phyloP scores from a whole-genome alignment of 2,113 vertebrate genomes.

The Tachysurus fulvidraco region DNA sequence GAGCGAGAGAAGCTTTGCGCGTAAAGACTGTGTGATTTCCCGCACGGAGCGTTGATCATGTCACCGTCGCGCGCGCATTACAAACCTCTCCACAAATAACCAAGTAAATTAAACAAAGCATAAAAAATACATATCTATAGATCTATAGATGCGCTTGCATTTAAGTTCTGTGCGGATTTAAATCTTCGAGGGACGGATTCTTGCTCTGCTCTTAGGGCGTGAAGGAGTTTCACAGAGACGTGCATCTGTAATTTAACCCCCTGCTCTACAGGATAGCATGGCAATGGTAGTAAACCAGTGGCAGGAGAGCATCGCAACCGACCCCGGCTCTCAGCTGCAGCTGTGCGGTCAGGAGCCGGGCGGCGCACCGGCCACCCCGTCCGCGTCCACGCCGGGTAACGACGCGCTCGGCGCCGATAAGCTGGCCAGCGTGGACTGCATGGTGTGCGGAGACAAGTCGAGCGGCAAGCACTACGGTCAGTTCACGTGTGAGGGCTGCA shows the following conservation, averaged over 20 bases:
- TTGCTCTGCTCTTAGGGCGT: conserved; percentile 51
- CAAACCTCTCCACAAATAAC: conserved; percentile 48
- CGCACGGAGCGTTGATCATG: conserved; percentile 55
- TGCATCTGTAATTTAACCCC: conserved; percentile 59
- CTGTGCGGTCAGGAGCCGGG: conserved; percentile 78
- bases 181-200: conserved; percentile 49
- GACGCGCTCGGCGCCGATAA: conserved; percentile 79
- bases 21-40: neutral
- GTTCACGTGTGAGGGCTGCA: conserved; percentile 87
- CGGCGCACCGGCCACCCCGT: conserved; percentile 76
- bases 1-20: neutral
- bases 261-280: conserved; percentile 75
- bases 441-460: conserved; percentile 86
- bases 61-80: conserved; percentile 49
- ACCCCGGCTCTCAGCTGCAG: conserved; percentile 77
- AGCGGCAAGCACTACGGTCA: conserved; percentile 87
- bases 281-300: conserved; percentile 85
- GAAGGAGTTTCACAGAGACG: conserved; percentile 55
- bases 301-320: conserved; percentile 82
- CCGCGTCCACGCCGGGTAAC: conserved; percentile 76
- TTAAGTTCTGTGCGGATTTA: conserved; percentile 10
- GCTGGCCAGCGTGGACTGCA: conserved; percentile 81
- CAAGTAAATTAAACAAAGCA: neutral
- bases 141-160: neutral
- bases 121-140: neutral